Conservation (phyloP, 1,140 invertebrate species). For the Adoxophyes honmai region DNA sequence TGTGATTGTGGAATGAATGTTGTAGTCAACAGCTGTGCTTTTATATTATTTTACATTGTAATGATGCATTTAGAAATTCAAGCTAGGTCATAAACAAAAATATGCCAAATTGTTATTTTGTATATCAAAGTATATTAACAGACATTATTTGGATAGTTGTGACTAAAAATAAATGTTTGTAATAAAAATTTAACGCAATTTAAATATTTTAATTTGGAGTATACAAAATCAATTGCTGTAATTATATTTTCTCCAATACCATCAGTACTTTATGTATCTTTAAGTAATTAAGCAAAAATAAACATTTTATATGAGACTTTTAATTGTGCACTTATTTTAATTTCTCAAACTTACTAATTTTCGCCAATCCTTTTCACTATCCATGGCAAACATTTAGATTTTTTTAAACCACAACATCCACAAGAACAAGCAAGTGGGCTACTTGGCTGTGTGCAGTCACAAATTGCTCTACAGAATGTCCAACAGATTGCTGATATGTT, state of each 20-base stretch:
- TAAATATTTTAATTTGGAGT: constrained; percentile 27
- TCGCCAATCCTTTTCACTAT: background rate
- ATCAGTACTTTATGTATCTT: constrained; percentile 68
- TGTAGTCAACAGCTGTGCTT: constrained; percentile 54
- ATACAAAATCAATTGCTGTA: constrained; percentile 11
- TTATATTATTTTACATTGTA: constrained; percentile 59
- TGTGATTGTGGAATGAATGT: constrained; percentile 71
- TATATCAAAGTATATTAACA: constrained; percentile 50
- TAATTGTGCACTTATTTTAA: constrained; percentile 24
- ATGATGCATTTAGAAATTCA: constrained; percentile 68
- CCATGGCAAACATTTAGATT: too few species aligned
- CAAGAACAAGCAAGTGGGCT: too few species aligned
- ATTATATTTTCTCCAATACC: constrained; percentile 32
- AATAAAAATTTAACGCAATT: constrained; percentile 26
- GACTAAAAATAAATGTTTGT: constrained; percentile 27
- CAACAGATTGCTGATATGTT: too few species aligned
- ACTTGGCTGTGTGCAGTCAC: too few species aligned
- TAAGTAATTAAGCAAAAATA: constrained; percentile 70
- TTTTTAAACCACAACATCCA: too few species aligned
- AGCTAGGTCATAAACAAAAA: constrained; percentile 63
- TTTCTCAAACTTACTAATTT: constrained; percentile 36
- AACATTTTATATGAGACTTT: constrained; percentile 76
- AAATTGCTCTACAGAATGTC: too few species aligned
- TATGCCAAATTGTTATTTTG: constrained; percentile 74
- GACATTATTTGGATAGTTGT: constrained; percentile 26